Percentiles rank a stretch among this genome's conserved stretches.
Conservation (phyloP, 2,888 invertebrate genomes). For the Pseudoips prasinana region DNA sequence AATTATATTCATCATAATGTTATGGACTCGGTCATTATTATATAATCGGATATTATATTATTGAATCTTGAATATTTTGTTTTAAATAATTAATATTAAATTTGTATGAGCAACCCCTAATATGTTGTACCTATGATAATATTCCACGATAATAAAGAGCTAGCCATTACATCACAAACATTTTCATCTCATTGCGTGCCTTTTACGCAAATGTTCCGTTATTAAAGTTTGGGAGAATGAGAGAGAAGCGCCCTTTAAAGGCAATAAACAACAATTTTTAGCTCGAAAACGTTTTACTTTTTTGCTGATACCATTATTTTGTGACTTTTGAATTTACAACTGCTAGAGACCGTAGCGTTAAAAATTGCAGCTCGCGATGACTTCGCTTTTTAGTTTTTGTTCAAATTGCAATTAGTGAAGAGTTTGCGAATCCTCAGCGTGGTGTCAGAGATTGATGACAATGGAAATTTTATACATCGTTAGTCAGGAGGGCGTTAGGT, state of each 20-base stretch:
- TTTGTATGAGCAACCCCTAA: too few relatives aligned
- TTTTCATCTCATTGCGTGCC: too few relatives aligned
- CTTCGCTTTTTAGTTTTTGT: slow-evolving; percentile 78
- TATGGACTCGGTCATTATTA: too few relatives aligned
- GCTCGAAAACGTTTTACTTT: slow-evolving; percentile 24
- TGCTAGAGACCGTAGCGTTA: slow-evolving; percentile 62
- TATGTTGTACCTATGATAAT: too few relatives aligned
- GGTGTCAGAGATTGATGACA: slow-evolving; percentile 82
- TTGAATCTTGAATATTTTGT: not conserved
- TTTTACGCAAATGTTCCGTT: slow-evolving; percentile 8
- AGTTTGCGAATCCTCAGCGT: slow-evolving; percentile 77
- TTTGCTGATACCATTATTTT: slow-evolving; percentile 37
- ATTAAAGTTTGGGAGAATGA: slow-evolving; percentile 4
- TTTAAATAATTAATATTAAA: too few relatives aligned
- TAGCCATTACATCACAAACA: too few relatives aligned
- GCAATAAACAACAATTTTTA: slow-evolving; percentile 27
- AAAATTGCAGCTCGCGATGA: slow-evolving; percentile 74
- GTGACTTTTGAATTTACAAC: slow-evolving; percentile 46
- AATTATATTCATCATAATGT: too few relatives aligned
- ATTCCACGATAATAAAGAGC: too few relatives aligned
- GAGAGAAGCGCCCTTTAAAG: slow-evolving; percentile 6
- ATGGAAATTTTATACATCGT: slow-evolving; percentile 82
- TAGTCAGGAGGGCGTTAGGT: slow-evolving; percentile 76
- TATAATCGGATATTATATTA: slow-evolving; percentile 1
- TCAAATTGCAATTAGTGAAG: slow-evolving; percentile 81